These are phyloP conservation scores for Scaptomyza montana DNA, from an alignment of 1,140 invertebrate genomes.

Conservation along the genomic window DNA sequence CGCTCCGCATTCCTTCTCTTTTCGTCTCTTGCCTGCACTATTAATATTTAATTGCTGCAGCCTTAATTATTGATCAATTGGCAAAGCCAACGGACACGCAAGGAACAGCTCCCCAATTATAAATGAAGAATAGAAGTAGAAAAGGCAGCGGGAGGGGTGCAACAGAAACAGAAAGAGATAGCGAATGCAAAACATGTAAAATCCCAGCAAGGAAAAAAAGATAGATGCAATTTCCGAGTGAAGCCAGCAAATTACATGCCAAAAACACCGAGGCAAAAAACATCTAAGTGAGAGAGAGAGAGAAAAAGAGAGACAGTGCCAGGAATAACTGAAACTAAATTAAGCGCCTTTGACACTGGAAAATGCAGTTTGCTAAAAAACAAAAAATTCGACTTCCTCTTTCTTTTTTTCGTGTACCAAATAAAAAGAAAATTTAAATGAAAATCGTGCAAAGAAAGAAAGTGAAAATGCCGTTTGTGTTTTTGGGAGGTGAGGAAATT, in stretches of 20 bases:
- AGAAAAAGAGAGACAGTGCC: conserved; percentile 1
- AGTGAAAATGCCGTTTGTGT: conserved; percentile 31
- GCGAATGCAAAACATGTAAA: conserved; percentile 13
- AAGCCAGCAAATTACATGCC: conserved; percentile 73
- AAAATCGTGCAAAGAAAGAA: conserved; percentile 52
- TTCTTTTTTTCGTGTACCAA: conserved; percentile 2
- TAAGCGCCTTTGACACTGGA: conserved; percentile 77
- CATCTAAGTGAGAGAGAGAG: conserved; percentile 4
- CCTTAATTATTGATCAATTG: conserved; percentile 71
- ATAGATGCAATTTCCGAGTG: conserved; percentile 70
- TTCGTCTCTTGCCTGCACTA: conserved; percentile 5
- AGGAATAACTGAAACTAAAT: conserved; percentile 59
- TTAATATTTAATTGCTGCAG: conserved; percentile 78
- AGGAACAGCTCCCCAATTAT: conserved; percentile 41
- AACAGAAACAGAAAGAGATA: neutral
- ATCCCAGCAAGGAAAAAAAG: neutral
- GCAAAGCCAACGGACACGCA: conserved; percentile 42
- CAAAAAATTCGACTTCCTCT: neutral
- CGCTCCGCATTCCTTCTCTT: neutral
- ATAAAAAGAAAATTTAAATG: conserved; percentile 32
- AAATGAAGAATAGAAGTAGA: conserved; percentile 26
- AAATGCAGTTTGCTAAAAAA: conserved; percentile 69
- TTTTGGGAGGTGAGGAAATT: too few relatives aligned
- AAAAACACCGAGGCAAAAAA: conserved; percentile 69
- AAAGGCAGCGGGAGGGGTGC: neutral